Conservation (phyloP, 2,113 vertebrate genomes). For the Hemicordylus capensis region DNA sequence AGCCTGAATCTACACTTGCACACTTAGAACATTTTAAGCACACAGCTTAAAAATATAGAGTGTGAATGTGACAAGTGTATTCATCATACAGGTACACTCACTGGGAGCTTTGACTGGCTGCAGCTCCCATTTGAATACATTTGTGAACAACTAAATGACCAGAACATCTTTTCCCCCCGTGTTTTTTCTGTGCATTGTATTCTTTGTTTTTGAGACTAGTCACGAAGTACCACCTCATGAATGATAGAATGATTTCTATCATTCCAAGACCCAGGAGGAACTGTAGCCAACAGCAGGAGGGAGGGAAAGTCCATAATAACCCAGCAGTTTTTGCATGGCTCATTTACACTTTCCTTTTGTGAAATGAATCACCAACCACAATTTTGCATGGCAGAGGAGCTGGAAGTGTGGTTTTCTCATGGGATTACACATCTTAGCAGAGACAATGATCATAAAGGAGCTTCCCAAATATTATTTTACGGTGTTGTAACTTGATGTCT, state of each 20-base stretch:
- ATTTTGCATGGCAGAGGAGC: neutral
- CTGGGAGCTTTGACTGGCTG: neutral
- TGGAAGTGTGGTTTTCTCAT: neutral
- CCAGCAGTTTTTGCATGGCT: slow-evolving; percentile 3
- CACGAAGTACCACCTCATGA: slow-evolving; percentile 18
- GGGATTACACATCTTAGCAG: slow-evolving; percentile 22
- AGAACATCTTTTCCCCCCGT: neutral
- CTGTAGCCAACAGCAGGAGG: neutral
- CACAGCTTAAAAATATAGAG: neutral
- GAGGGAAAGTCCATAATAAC: slow-evolving; percentile 1
- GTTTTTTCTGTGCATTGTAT: neutral
- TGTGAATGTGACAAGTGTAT: neutral
- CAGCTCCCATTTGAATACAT: neutral
- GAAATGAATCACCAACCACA: slow-evolving; percentile 9
- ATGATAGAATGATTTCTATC: slow-evolving; percentile 11
- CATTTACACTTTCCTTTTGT: slow-evolving; percentile 16
- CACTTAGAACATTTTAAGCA: neutral
- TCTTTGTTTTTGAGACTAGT: neutral
- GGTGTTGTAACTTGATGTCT: neutral
- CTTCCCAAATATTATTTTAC: neutral
- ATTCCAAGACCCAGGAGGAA: slow-evolving; percentile 24
- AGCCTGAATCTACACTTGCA: no score
- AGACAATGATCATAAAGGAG: neutral
- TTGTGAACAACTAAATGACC: neutral
- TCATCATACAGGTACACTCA: neutral